Evolutionary conservation across 2,797 vertebrate genomes (phyloP).

Genomic region (Melopsittacus undulatus): DNA sequence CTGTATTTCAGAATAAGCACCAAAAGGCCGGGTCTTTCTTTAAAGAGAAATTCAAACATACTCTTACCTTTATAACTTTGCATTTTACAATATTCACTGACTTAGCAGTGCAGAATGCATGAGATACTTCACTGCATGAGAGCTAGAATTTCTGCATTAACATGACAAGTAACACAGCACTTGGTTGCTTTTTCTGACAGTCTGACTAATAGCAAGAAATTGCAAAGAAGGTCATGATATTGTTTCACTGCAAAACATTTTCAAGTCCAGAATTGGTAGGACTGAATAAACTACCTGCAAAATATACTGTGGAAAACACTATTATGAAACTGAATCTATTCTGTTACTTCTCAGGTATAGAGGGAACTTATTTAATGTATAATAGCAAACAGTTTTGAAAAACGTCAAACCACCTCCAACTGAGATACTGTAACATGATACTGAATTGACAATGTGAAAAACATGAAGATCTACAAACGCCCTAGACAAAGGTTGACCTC

Average conservation of each 20-base stretch:
- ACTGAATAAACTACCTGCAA: background rate
- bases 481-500: background rate
- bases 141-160: background rate
- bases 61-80: background rate
- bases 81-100: background rate
- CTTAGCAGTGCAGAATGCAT: background rate
- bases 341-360: background rate
- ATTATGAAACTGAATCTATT: background rate
- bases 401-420: background rate
- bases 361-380: background rate
- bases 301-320: background rate
- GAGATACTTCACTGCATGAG: background rate
- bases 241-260: background rate
- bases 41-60: background rate
- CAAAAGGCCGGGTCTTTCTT: background rate
- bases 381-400: background rate
- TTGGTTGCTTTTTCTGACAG: background rate
- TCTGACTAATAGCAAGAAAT: background rate
- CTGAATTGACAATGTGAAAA: background rate
- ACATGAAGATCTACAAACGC: background rate
- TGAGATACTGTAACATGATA: background rate
- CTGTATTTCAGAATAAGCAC: constrained; percentile 8
- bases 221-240: background rate
- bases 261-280: background rate
- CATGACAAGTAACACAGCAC: background rate